Base-by-base conservation (phyloP, 2,113 vertebrate species). In the Sylvilagus bachmani region DNA sequence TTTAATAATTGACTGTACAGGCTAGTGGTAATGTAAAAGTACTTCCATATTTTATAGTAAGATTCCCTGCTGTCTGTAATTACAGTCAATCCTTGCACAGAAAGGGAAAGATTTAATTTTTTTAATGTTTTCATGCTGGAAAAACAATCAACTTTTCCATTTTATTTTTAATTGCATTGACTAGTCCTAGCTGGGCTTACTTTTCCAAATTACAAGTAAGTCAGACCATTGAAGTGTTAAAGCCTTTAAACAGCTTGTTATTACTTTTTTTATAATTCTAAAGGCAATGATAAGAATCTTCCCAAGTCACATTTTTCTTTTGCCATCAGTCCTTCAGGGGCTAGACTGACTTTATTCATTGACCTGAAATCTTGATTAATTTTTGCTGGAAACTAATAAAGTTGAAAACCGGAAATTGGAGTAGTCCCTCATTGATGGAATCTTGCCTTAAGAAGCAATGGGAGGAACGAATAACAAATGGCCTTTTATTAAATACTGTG, bases 81-180 rank as follows among this genome's bases (percentile, higher is more conserved):
- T 98, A 98, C 89, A 98, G 96, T 96, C 94, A 97, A 85, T 97
- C 93, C 93, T 98, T 97, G 96, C 74, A 95, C 95, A 97, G 96
- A 83, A 97, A 62, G 90, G 88, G 95, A 97, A 98, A 96, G 9
- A 95, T 96, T 98, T 98, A 94, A 98, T 98, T 98, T 98, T 97
- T 96, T 97, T 97, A 98, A 98, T 97, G 96, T 98, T 98, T 95
- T 97, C 97, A 97, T 97, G 98, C 91, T 90, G 98, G 98, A 97
- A 98, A 98, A 98, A 93, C 98, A 98, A 98, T 97, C 96, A 96
- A 92, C 61, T 87, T 96, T 97, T 95, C 94, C 90, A 95, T 97
- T 85, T 97, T 98, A 95, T 97, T 98, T 97, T 90, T 97, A 98
- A 98, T 98, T 98, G 90, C 96, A 97, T 94, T 96, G 92, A 75